Conservation (phyloP, 2,888 invertebrate genomes). For the Pristionchus mayeri region DNA sequence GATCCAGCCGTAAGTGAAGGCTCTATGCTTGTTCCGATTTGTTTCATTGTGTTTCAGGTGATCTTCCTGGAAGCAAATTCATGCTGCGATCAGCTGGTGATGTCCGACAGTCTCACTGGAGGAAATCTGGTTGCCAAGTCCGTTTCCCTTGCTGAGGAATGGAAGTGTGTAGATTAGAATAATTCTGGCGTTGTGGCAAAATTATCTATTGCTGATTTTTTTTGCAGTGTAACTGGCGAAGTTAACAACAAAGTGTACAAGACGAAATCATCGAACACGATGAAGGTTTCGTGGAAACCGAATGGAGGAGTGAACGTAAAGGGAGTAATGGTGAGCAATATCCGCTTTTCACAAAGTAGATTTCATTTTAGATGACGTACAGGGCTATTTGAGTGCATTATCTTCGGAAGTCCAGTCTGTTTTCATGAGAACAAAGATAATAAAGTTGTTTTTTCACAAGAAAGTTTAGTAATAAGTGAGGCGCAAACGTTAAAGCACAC, state of each 20-base stretch:
- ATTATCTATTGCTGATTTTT: neutral
- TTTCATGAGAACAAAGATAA: no score
- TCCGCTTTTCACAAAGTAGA: no score
- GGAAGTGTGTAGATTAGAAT: no score
- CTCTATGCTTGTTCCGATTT: neutral
- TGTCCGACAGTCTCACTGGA: neutral
- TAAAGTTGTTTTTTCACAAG: no score
- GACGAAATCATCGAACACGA: neutral
- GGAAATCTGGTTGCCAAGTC: neutral
- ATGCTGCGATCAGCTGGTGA: neutral
- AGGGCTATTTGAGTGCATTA: no score
- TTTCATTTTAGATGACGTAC: no score
- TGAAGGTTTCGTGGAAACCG: neutral
- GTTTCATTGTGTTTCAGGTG: neutral
- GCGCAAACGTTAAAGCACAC: no score
- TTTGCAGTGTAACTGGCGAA: neutral
- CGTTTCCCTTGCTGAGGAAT: neutral
- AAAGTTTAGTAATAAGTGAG: no score
- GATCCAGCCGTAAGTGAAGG: neutral
- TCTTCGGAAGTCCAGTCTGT: no score
- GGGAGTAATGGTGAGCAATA: neutral
- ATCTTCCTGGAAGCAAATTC: neutral
- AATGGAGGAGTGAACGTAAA: neutral
- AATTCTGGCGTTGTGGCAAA: neutral
- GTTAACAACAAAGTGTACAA: neutral